Conservation (phyloP, 2,113 vertebrate genomes). For the Cisticola juncidis region DNA sequence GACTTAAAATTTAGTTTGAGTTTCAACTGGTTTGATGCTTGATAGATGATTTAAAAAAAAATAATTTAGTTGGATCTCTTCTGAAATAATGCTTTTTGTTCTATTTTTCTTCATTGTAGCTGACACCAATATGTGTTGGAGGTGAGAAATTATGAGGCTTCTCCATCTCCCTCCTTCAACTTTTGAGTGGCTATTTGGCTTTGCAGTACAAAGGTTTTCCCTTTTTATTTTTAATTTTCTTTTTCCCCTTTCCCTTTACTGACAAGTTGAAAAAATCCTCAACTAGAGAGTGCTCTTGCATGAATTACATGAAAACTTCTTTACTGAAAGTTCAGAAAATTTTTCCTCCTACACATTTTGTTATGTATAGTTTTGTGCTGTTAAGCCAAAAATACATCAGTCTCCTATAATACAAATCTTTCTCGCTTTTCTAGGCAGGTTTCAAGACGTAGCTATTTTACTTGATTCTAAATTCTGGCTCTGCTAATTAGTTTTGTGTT, state of each 20-base stretch:
- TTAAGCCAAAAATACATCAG: not conserved
- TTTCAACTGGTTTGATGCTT: not conserved
- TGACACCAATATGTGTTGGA: not conserved
- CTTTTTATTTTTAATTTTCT: too few relatives aligned
- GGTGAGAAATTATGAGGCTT: not conserved
- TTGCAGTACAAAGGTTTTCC: not conserved
- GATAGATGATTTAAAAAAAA: not conserved
- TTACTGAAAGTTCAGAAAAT: not conserved
- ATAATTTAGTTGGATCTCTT: not conserved
- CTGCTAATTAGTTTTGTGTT: not conserved
- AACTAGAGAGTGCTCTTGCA: not conserved
- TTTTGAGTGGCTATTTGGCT: not conserved
- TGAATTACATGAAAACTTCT: not conserved
- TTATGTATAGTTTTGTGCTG: not conserved
- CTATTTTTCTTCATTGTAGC: not conserved
- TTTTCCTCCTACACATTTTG: not conserved
- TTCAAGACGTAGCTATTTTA: not conserved
- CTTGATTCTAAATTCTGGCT: conserved; percentile 2
- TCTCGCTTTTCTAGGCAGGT: not conserved
- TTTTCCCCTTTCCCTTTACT: not conserved
- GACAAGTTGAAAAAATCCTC: not conserved
- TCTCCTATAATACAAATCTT: not conserved
- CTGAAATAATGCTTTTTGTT: not conserved
- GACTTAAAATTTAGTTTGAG: not conserved
- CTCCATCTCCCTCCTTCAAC: not conserved